Evolutionary conservation across 2,113 vertebrate species (phyloP).

Genomic region (Campylomormyrus tamandua): DNA sequence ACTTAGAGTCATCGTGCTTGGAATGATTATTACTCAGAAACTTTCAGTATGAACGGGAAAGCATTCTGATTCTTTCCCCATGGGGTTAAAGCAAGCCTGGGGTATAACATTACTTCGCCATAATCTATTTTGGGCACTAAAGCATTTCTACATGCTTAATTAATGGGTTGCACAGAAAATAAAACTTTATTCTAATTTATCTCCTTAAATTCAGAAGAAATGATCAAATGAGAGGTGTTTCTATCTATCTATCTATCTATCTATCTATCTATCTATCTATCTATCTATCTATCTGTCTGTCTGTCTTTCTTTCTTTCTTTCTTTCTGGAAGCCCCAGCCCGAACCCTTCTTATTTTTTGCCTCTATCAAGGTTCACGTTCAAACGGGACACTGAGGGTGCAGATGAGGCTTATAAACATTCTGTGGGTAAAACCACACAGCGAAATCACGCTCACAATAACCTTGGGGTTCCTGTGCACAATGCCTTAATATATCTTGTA

Average conservation of each 20-base stretch:
- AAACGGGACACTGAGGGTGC: not conserved
- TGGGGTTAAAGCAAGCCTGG: slow-evolving; percentile 34
- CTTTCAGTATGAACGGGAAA: slow-evolving; percentile 25
- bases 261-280: no score
- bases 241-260: not conserved
- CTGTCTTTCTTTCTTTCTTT: not conserved
- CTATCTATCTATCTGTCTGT: no score
- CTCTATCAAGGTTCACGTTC: not conserved
- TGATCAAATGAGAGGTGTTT: not conserved
- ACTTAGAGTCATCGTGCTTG: slow-evolving; percentile 19
- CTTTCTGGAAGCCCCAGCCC: not conserved
- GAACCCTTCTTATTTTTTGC: not conserved
- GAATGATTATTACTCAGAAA: slow-evolving; percentile 20
- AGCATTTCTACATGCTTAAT: slow-evolving; percentile 31
- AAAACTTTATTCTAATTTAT: not conserved
- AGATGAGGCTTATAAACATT: not conserved
- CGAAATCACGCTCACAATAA: not conserved
- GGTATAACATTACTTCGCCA: slow-evolving; percentile 34
- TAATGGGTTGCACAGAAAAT: slow-evolving; percentile 1
- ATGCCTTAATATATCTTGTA: not conserved
- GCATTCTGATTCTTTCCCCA: slow-evolving; percentile 25
- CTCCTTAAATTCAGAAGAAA: not conserved
- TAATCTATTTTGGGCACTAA: slow-evolving; percentile 24
- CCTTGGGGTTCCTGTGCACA: not conserved
- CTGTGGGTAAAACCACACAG: not conserved